Conservation (phyloP, 2,888 invertebrate species). For the Chymomyza caudatula region DNA sequence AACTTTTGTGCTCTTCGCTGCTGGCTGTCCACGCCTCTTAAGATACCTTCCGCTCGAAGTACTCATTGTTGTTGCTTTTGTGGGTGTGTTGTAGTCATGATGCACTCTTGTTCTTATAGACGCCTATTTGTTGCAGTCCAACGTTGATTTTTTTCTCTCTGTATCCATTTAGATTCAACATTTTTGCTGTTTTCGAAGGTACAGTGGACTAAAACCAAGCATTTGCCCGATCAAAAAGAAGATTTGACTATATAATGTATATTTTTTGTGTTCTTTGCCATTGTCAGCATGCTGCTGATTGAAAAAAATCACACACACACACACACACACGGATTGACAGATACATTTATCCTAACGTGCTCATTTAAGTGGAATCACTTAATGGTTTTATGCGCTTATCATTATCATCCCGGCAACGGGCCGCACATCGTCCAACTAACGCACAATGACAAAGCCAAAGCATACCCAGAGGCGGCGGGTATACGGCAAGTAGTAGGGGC, state of each 20-base stretch:
- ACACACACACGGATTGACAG: constrained; percentile 12
- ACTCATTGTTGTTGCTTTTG: not conserved
- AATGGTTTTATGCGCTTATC: constrained; percentile 75
- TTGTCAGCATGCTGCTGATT: not conserved
- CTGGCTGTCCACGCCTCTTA: constrained; percentile 20
- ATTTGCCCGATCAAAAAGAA: not conserved
- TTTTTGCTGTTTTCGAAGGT: constrained; percentile 9
- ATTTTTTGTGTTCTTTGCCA: not conserved
- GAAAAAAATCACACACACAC: constrained; percentile 6
- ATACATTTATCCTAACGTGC: constrained; percentile 59
- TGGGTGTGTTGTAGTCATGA: constrained; percentile 24
- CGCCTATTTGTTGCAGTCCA: not conserved
- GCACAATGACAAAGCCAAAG: constrained; percentile 36
- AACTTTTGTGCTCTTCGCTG: not conserved
- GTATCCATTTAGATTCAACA: not conserved
- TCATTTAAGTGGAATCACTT: constrained; percentile 76
- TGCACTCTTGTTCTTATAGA: not conserved
- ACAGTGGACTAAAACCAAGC: constrained; percentile 11
- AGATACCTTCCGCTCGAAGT: constrained; percentile 15
- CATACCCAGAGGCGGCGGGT: not conserved
- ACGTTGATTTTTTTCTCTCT: not conserved
- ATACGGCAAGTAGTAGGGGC: not conserved
- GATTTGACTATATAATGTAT: not conserved
- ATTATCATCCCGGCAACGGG: constrained; percentile 52
- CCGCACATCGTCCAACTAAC: constrained; percentile 11